Evolutionary conservation across 2,113 vertebrate genomes (phyloP), one percentile per base, ranked within the genome.

Genomic region (Cyanocitta stelleri): DNA sequence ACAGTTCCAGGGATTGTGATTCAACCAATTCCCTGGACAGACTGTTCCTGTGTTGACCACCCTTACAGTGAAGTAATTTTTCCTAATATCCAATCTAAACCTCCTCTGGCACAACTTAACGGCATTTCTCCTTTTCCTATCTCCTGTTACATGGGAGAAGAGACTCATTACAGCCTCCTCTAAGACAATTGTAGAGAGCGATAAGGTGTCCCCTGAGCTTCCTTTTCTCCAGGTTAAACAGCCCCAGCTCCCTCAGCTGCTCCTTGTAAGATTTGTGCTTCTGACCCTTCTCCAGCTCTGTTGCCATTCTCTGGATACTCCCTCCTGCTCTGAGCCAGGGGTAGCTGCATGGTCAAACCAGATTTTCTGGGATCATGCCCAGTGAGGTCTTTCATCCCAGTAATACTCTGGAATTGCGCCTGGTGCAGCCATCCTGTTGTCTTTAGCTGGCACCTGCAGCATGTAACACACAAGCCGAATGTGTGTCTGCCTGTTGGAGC

Each of bases 381-480:
- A 30, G 30, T 27, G 52, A 56, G 49, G 19, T 72, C 71, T 91
- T 92, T 64, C 62, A 72, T 72, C 74, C 74, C 78, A 32, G 21
- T 68, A 63, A 33, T 29, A 11, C 56, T 41, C 49, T 54, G 78
- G n/a, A 49, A 32, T 11, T 32, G 35, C 0, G 20, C 66, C 77
- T 82, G 19, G n/a, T 85, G 54, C 84, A 61, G 23, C 69, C 49
- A 3, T 87, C 59, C 3, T 10, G 24, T 37, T 64, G 55, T 58
- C 82, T 89, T 91, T 77, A 62, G n/a, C 64, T 91, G 90, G 80
- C 91, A 94, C 37, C 61, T 78, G 72, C 88, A 88, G 46, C 39
- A 32, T 78, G 82, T 86, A 46, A 21, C 85, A 59, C 43, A 35
- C 33, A 29, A 44, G 21, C 56, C 11, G 5, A 39, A 35, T 20